Evolutionary conservation across 2,888 invertebrate species (phyloP), one percentile per base, ranked within the genome.

Genomic region (Bhutanitis thaidina): DNA sequence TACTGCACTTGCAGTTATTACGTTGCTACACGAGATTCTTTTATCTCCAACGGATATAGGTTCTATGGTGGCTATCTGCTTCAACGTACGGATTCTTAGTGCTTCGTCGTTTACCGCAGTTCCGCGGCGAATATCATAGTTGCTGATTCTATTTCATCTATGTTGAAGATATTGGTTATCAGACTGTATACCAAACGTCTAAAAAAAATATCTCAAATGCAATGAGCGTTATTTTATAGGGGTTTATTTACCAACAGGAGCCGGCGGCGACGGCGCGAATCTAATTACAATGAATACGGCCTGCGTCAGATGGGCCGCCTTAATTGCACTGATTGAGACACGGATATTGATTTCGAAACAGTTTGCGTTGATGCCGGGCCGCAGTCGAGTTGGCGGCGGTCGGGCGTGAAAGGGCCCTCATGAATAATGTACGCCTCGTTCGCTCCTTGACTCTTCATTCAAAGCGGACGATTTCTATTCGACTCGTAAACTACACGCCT

Each of bases 261-360:
- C 62, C 53, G 53, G 59, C 71, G 70, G 63, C 71, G 74, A 49
- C 71, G 74, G 75, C 69, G 80, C 74, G 79, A 77, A 84, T 80
- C 85, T 86, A 86, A 88, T 86, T 85, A 86, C 77, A 70, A 60
- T 68, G 75, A 76, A 77, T 74, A 72, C 72, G 75, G 71, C 69
- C 74, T 74, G 74, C 65, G 74, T 66, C 69, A 64, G 61, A 66
- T 66, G 71, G 76, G 67, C 71, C 69, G 72, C 77, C 77, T 77
- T 86, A 86, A 88, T 88, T 86, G 83, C 82, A 74, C 80, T 86
- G 86, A 88, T 87, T 86, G 83, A 87, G 84, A 87, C 85, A 85
- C 79, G 80, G 84, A 85, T 87, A 88, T 88, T 83, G 88, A 86
- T 88, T 87, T 78, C 57, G 80, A 79, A 83, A 81, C 80, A 80